phyloP scores from a whole-genome alignment of 1,140 invertebrate genomes.

The Drosophila novamexicana region DNA sequence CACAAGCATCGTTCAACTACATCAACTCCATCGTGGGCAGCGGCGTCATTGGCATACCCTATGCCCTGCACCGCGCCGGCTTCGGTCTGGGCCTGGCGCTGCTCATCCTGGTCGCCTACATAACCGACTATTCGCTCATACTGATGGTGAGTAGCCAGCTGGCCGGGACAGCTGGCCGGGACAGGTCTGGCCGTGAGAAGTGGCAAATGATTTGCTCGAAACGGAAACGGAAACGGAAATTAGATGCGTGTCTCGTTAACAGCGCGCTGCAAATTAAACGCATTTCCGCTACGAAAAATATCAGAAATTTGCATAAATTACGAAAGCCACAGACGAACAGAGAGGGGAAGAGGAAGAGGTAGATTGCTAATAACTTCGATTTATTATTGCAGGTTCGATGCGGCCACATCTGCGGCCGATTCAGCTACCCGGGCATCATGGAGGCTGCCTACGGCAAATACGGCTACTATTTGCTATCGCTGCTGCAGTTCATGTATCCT shows the following conservation, averaged over 20 bases:
- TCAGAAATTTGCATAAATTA: conserved; percentile 37
- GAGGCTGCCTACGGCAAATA: conserved; percentile 91
- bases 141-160: conserved; percentile 88
- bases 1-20: conserved; percentile 95
- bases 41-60: conserved; percentile 96
- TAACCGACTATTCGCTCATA: conserved; percentile 94
- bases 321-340: background rate
- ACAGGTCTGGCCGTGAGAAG: conserved; percentile 18
- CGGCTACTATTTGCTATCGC: conserved; percentile 91
- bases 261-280: conserved; percentile 10
- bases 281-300: conserved; percentile 26
- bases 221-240: conserved; percentile 45
- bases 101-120: conserved; percentile 89
- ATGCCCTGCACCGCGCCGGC: conserved; percentile 92
- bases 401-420: conserved; percentile 91
- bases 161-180: background rate
- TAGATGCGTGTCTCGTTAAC: conserved; percentile 29
- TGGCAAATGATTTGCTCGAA: conserved; percentile 26
- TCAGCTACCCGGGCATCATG: conserved; percentile 94
- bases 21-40: conserved; percentile 97
- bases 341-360: background rate
- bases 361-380: conserved; percentile 1
- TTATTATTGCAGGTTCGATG: conserved; percentile 85
- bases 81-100: conserved; percentile 91
- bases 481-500: conserved; percentile 94